Conservation (phyloP, 2,113 vertebrate species). For the Atherinomorus stipes region DNA sequence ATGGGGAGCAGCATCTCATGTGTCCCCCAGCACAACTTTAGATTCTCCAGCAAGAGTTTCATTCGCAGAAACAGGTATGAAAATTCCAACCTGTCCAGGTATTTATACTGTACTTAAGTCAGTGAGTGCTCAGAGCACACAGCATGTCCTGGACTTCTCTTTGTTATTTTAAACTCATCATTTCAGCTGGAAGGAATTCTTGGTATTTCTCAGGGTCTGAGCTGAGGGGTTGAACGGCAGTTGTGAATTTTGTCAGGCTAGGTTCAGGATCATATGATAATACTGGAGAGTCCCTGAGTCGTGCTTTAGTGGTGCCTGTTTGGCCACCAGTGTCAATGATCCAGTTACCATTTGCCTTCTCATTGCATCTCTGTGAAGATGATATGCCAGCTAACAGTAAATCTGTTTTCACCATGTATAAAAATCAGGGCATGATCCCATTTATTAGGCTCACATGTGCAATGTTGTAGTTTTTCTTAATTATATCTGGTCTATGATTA, state of each 20-base stretch:
- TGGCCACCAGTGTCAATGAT: conserved; percentile 67
- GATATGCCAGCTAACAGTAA: conserved; percentile 66
- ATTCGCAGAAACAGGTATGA: conserved; percentile 86
- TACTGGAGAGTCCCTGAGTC: conserved; percentile 40
- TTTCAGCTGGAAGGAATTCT: conserved; percentile 60
- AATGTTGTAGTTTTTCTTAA: conserved; percentile 21
- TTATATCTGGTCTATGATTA: conserved; percentile 21
- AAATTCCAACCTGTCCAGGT: neutral
- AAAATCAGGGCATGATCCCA: conserved; percentile 46
- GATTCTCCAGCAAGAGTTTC: conserved; percentile 85
- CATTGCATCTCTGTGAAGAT: conserved; percentile 62
- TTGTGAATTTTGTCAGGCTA: conserved; percentile 55
- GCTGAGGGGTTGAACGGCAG: conserved; percentile 51
- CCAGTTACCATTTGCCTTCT: conserved; percentile 66
- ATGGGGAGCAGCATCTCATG: conserved; percentile 87
- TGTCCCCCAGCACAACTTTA: conserved; percentile 84
- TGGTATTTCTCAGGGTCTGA: conserved; percentile 63
- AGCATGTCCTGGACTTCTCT: conserved; percentile 26
- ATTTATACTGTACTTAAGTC: conserved; percentile 11
- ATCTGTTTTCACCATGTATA: conserved; percentile 53
- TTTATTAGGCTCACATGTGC: conserved; percentile 13
- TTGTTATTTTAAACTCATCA: conserved; percentile 52
- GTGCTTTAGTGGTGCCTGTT: conserved; percentile 36
- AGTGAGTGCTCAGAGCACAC: conserved; percentile 16
- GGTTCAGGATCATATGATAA: conserved; percentile 57